Evolutionary conservation across 1,140 invertebrate species (phyloP), one percentile per base, ranked within the genome.

Genomic region (Nephila pilipes): DNA sequence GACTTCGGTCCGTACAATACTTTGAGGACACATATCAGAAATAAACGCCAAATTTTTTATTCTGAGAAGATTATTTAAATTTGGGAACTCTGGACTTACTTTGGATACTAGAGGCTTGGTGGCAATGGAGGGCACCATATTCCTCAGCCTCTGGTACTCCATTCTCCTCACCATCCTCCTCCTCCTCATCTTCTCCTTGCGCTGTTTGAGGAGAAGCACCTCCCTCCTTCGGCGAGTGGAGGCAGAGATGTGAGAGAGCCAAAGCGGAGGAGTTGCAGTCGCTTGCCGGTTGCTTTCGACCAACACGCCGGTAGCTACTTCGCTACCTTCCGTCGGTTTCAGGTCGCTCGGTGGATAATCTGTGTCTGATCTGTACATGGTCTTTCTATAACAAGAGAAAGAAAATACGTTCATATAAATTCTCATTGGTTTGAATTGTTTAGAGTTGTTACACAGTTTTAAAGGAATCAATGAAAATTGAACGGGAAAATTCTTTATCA

Each of bases 71-170:
- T 46, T 10, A 46, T 46, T 46, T 4, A 60, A 60, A n/a, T 20
- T 63, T 58, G 2, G 20, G n/a, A 69, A 32, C n/a, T 22, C 1
- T 60, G 58, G 16, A 46, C 92, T 94, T 58, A 94, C 94, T 87
- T 94, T 94, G n/a, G 93, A 93, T 8, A 94, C 94, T 58, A 92
- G 87, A 3, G 94, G 94, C 25, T 93, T 94, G 2, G 80, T 55
- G 16, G 94, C 94, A 58, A 94, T 94, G 57, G 91, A 85, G 5
- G 94, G 94, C 18, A 94, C 94, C 93, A 94, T 94, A 29, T 93
- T 94, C 58, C 94, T 60, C 16, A 94, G 85, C 38, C 94, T 87
- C 57, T 94, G 93, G 79, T 93, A 94, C 65, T 94, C 94, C n/a
- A 57, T 90, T n/a, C 87, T 69, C 12, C 80, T 85, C 32, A 93